Base-by-base conservation (phyloP, 2,797 vertebrate genomes). In the Varecia variegata region DNA sequence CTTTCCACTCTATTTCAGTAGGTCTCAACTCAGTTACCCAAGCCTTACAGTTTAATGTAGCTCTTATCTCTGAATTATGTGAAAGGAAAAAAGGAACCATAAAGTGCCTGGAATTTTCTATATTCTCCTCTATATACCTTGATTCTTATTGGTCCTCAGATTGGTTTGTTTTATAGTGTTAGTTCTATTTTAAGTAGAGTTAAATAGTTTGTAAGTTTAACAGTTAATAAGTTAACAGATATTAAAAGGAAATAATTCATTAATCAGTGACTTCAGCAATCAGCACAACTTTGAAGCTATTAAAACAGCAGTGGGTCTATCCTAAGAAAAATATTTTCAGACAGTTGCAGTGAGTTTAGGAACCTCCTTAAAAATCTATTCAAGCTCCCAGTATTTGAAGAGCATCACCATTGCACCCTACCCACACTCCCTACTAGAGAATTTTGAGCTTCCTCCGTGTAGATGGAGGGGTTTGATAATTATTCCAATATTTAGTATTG, bases 41-140 rank as follows among this genome's bases (percentile, higher is more conserved):
- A 58, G 35, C 32, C 73, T 83, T 73, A 86, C 56, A 82, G 77
- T 52, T 92, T 89, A 81, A 65, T 76, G 43, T 91, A 43, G n/a
- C 25, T 80, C 14, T 95, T 4, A 62, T 76, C 9, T 88, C 68
- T 97, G 40, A 77, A 76, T 82, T 92, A 74, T n/a, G 27, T 94
- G 40, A 89, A 70, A 92, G 47, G 38, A 43, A 71, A 43, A 92
- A 95, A 71, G 32, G 5, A 50, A 56, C 47, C 20, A 30, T 81
- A 27, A 54, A 81, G 45, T 88, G 74, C 10, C 32, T 91, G 70
- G 18, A 27, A 14, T 88, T 67, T 71, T n/a, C 38, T 65, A 30
- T 56, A 15, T 82, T 91, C 47, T 88, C 21, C 10, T 32, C 6
- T 81, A 4, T 80, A 27, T 58, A 4, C 58, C 30, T 80, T 85